phyloP scores from a whole-genome alignment of 2,888 invertebrate genomes.

The Abrostola triplasia region DNA sequence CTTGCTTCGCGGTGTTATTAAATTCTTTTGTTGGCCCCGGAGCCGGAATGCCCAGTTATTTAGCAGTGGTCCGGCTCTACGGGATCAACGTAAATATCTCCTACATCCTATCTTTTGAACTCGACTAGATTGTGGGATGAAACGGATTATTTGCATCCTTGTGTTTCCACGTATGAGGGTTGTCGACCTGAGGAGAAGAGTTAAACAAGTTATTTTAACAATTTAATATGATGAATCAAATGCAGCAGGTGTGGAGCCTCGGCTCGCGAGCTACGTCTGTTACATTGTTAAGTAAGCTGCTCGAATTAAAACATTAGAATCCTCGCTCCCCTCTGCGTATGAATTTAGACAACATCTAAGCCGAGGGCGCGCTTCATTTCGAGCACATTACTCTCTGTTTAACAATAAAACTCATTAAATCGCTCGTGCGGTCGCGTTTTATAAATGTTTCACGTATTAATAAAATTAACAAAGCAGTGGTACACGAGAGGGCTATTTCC shows the following conservation, averaged over 20 bases:
- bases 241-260: conserved; percentile 71
- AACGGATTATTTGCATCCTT: conserved; percentile 74
- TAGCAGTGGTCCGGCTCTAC: conserved; percentile 74
- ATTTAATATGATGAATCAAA: conserved; percentile 65
- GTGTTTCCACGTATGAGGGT: conserved; percentile 48
- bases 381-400: conserved; percentile 81
- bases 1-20: conserved; percentile 79
- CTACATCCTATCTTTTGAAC: conserved; percentile 75
- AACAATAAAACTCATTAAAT: conserved; percentile 88
- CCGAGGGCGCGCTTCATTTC: conserved; percentile 75
- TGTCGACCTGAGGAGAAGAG: conserved; percentile 31
- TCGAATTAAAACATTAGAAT: conserved; percentile 79
- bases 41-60: conserved; percentile 80
- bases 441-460: conserved; percentile 88
- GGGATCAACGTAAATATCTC: conserved; percentile 80
- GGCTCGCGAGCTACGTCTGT: conserved; percentile 11
- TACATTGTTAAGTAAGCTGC: conserved; percentile 75
- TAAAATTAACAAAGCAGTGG: conserved; percentile 87
- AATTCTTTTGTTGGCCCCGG: conserved; percentile 84
- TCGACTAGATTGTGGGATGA: conserved; percentile 68
- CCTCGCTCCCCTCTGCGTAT: conserved; percentile 57
- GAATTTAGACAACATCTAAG: conserved; percentile 77
- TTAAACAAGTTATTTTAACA: conserved; percentile 64
- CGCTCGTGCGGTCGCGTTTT: conserved; percentile 83
- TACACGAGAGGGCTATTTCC: conserved; percentile 83